Percentiles rank a stretch among this genome's conserved stretches.
These are phyloP conservation scores for Syrmaticus mikado DNA, from an alignment of 2,113 vertebrate species.

Conservation along the genomic window DNA sequence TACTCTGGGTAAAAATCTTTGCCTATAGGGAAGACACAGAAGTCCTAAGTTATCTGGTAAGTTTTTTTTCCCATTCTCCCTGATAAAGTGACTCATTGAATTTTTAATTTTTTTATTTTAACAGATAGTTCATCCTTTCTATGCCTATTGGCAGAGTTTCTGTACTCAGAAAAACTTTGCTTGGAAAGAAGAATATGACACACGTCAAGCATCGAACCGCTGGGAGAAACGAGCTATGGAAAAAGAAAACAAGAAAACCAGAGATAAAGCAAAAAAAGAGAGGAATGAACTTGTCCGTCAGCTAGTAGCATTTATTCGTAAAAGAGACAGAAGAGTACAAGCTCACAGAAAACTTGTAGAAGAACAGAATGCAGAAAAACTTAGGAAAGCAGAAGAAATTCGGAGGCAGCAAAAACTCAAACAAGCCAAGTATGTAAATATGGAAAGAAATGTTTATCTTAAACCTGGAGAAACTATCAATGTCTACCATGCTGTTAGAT, in stretches of 20 bases:
- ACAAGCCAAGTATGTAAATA: conserved; percentile 86
- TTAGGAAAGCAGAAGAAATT: conserved; percentile 87
- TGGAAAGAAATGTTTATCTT: neutral
- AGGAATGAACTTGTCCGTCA: conserved; percentile 91
- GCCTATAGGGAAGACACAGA: neutral
- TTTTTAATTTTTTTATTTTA: neutral
- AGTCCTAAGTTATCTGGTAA: neutral
- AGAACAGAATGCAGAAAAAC: conserved; percentile 93
- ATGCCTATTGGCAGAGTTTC: conserved; percentile 98
- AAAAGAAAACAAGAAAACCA: conserved; percentile 94
- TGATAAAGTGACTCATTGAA: neutral
- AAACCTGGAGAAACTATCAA: neutral
- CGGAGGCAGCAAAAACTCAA: conserved; percentile 89
- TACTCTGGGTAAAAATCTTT: neutral
- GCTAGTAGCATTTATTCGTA: conserved; percentile 92
- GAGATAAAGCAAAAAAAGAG: conserved; percentile 92
- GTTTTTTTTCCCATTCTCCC: neutral
- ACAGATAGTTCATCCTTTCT: conserved; percentile 94
- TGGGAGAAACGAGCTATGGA: conserved; percentile 99
- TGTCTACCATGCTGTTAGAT: neutral
- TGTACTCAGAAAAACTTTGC: conserved; percentile 93
- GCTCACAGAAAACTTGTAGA: conserved; percentile 92
- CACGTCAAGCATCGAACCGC: conserved; percentile 92
- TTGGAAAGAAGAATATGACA: conserved; percentile 97
- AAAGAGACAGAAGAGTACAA: conserved; percentile 92